Evolutionary conservation across 2,888 invertebrate species (phyloP).

Genomic region (Hypena proboscidalis): DNA sequence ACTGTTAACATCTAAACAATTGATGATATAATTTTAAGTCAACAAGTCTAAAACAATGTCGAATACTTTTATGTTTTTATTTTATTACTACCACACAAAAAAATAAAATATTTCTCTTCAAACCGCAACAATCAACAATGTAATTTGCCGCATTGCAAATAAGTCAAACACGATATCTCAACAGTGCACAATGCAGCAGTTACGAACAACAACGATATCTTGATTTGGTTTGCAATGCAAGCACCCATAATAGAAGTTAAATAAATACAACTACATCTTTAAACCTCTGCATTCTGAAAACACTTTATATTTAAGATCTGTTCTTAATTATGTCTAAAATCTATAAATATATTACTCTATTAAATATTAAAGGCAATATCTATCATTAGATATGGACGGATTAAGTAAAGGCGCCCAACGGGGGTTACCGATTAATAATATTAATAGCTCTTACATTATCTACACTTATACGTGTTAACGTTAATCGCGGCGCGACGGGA

Average conservation of each 20-base stretch:
- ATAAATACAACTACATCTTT: slow-evolving; percentile 70
- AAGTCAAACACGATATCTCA: slow-evolving; percentile 40
- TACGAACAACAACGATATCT: slow-evolving; percentile 21
- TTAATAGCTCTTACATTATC: slow-evolving; percentile 73
- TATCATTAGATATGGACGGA: slow-evolving; percentile 84
- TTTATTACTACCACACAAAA: slow-evolving; percentile 59
- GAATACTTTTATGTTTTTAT: slow-evolving; percentile 54
- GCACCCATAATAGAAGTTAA: slow-evolving; percentile 51
- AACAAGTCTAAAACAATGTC: slow-evolving; percentile 55
- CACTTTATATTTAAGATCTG: slow-evolving; percentile 72
- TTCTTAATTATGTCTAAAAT: slow-evolving; percentile 74
- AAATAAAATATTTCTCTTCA: slow-evolving; percentile 62
- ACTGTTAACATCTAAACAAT: slow-evolving; percentile 41
- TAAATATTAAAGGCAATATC: slow-evolving; percentile 86
- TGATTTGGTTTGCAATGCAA: slow-evolving; percentile 47
- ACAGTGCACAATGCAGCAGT: slow-evolving; percentile 11
- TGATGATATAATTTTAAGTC: slow-evolving; percentile 48
- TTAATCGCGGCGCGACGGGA: slow-evolving; percentile 70
- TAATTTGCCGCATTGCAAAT: slow-evolving; percentile 46
- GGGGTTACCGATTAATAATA: slow-evolving; percentile 82
- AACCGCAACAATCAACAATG: slow-evolving; percentile 69
- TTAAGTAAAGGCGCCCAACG: slow-evolving; percentile 83
- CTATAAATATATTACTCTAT: slow-evolving; percentile 85
- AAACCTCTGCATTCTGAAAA: slow-evolving; percentile 76
- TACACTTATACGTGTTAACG: slow-evolving; percentile 57